phyloP scores from a whole-genome alignment of 2,888 invertebrate species.

The Elegia similella region DNA sequence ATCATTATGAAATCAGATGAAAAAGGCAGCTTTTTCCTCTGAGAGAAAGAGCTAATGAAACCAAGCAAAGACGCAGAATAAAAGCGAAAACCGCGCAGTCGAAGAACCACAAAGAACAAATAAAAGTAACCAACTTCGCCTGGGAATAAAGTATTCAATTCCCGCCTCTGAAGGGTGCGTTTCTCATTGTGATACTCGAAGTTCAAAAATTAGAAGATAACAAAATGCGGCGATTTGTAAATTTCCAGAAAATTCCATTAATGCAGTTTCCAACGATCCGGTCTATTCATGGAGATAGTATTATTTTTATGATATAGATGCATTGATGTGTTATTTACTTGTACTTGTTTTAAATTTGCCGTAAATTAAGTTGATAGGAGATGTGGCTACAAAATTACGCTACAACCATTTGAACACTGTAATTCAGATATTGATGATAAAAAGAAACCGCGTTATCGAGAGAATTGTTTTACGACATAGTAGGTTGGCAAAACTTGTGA shows the following conservation, averaged over 20 bases:
- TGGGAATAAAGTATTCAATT: constrained; percentile 15
- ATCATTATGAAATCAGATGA: background rate
- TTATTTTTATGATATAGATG: no score
- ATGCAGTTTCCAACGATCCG: constrained; percentile 27
- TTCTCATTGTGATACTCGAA: constrained; percentile 21
- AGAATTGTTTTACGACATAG: no score
- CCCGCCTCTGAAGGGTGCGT: constrained; percentile 14
- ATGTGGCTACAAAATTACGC: no score
- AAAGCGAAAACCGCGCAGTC: background rate
- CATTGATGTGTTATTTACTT: no score
- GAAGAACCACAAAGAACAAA: background rate
- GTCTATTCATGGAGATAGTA: background rate
- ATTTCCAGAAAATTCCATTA: constrained; percentile 24
- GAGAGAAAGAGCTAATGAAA: background rate
- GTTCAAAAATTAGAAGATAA: constrained; percentile 24
- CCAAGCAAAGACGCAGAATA: background rate
- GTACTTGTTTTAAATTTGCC: no score
- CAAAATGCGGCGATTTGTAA: constrained; percentile 28
- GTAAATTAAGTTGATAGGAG: no score
- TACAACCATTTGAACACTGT: no score
- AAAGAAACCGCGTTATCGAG: no score
- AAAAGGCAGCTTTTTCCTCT: background rate
- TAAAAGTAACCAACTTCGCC: background rate
- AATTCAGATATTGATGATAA: no score
- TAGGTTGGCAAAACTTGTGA: no score